Base-by-base conservation (phyloP, 23 tunicate genomes). In the Ciona savignyi region DNA sequence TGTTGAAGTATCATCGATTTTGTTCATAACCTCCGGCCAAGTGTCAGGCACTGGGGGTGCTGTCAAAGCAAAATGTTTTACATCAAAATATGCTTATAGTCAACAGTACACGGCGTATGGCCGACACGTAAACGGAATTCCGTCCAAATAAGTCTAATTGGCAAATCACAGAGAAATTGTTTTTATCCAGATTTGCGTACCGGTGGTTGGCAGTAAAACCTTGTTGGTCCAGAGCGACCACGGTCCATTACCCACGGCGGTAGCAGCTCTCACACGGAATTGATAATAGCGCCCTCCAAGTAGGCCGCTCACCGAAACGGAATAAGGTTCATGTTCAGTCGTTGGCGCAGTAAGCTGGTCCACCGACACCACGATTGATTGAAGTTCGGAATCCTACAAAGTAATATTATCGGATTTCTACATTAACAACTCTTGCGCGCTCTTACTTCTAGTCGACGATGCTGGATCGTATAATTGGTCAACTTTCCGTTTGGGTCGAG, bases 201-300 rank as follows among this genome's bases (percentile, higher is more conserved):
- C 81, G 29, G 74, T 66, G 23, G 70, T 72, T 24, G 85, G 93
- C 34, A 80, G 60, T 15, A 27, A 34, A 32, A 80, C 71, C 3
- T 68, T 65, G 22, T 26, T 49, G 2, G 77, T 62, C 93, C 93
- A 86, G 25, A 26, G 20, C 15, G 93, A 78, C 93, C 93, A 86
- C 0, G 85, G 85, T 1, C 93, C 93, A 68, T 81, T 32, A 3
- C 93, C 93, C n/a, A 79, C 85, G 29, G 73, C 34, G 4, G 93
- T 86, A 3, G 81, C 68, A 15, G 85, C 85, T 35, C 83, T 72
- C 72, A 86, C 73, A 30, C 85, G 26, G 34, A 79, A 86, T 0
- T 29, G 25, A 68, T 86, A 86, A 1, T 29, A 32, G 35, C 81
- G 29, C 29, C 93, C 93, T 23, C 93, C 93, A 4, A 86, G 73